Evolutionary conservation across 2,797 vertebrate species (phyloP).

Genomic region (Podargus strigoides): DNA sequence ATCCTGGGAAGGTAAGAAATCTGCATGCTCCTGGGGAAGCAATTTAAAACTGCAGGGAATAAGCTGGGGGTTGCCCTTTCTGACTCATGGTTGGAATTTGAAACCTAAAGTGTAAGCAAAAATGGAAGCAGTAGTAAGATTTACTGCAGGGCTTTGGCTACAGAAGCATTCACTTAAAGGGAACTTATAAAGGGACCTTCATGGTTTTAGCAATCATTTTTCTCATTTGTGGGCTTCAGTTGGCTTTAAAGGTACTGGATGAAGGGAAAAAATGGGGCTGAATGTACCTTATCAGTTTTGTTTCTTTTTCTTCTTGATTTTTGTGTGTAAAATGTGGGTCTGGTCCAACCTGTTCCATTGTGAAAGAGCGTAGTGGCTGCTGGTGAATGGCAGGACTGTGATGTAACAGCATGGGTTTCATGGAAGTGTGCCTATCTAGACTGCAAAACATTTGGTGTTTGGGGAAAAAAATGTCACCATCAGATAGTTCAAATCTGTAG

Average conservation of each 20-base stretch:
- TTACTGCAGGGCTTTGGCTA: constrained; percentile 41
- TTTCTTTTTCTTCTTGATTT: neutral
- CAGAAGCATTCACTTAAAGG: constrained; percentile 29
- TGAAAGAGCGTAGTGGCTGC: neutral
- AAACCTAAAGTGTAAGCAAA: constrained; percentile 51
- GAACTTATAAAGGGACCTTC: neutral
- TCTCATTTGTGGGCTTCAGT: neutral
- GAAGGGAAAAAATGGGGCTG: neutral
- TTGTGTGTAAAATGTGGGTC: neutral
- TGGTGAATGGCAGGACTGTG: neutral
- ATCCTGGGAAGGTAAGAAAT: constrained; percentile 92
- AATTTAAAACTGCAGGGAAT: constrained; percentile 29
- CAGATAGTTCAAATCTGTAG: neutral
- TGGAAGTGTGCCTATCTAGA: neutral
- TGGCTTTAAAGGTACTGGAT: neutral
- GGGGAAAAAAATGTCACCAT: neutral
- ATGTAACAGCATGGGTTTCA: neutral
- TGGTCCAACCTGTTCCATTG: neutral
- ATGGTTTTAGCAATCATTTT: neutral
- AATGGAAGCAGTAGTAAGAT: constrained; percentile 61
- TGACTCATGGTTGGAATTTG: constrained; percentile 30
- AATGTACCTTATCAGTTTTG: neutral
- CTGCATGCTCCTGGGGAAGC: neutral
- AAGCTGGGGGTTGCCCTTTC: constrained; percentile 44
- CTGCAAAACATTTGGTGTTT: neutral